Evolutionary conservation across 2,797 vertebrate species (phyloP).

Genomic region (Halcyon smyrnensis): DNA sequence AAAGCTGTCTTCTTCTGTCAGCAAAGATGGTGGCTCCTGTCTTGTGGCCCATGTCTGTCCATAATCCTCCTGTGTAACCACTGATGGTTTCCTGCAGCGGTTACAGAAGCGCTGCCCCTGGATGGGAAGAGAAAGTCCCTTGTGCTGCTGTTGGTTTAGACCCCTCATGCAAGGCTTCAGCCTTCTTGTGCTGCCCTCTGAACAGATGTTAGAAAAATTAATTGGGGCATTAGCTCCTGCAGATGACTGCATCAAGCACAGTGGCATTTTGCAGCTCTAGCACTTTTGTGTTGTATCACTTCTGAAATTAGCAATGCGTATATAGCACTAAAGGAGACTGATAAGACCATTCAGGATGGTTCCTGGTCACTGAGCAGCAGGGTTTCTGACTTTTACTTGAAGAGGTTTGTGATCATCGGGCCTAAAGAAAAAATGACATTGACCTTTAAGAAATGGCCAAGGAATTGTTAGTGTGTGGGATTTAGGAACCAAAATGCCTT

Average conservation of each 20-base stretch:
- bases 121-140: background rate
- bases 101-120: background rate
- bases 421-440: background rate
- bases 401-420: background rate
- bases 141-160: background rate
- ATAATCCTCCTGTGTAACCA: background rate
- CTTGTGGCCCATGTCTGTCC: background rate
- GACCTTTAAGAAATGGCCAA: background rate
- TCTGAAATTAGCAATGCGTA: conserved; percentile 36
- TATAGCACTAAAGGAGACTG: background rate
- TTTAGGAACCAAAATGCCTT: background rate
- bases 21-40: background rate
- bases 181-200: background rate
- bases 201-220: background rate
- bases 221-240: background rate
- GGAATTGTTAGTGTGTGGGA: background rate
- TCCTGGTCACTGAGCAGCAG: background rate
- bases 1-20: background rate
- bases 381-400: background rate
- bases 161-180: background rate
- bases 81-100: background rate
- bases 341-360: background rate
- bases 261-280: conserved; percentile 43
- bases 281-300: conserved; percentile 3
- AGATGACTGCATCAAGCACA: background rate